Evolutionary conservation across 2,797 vertebrate genomes (phyloP).

Genomic region (Oreortyx pictus): DNA sequence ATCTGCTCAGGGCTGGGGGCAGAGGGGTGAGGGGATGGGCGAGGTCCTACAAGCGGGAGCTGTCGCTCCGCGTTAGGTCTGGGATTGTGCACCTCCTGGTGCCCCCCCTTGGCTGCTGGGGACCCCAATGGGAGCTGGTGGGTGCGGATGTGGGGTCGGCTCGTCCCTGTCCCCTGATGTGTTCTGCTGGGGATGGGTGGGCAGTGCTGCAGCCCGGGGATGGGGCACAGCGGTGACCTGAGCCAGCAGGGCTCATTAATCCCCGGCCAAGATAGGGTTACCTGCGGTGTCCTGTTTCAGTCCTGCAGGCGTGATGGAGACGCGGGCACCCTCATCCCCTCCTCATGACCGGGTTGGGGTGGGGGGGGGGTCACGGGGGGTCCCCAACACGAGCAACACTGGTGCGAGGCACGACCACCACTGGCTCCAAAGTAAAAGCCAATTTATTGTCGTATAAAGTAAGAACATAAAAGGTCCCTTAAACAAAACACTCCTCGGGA

Average conservation of each 20-base stretch:
- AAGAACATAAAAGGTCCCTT: constrained; percentile 33
- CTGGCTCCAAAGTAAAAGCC: constrained; percentile 39
- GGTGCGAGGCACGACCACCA: background rate
- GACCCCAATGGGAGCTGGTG: no score
- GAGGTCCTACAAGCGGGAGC: background rate
- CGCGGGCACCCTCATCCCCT: background rate
- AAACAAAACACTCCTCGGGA: background rate
- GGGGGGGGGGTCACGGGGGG: background rate
- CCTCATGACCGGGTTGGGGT: background rate
- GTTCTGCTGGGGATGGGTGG: no score
- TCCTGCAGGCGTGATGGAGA: no score
- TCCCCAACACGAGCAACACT: background rate
- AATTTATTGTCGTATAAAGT: constrained; percentile 66
- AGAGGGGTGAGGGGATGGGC: constrained; percentile 15
- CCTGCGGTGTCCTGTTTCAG: constrained; percentile 35
- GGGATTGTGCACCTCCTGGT: background rate
- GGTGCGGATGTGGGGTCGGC: no score
- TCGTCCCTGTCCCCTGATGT: no score
- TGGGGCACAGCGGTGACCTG: no score
- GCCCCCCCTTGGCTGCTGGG: background rate
- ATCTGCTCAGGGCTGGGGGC: constrained; percentile 47
- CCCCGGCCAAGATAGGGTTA: constrained; percentile 45
- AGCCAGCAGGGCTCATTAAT: background rate
- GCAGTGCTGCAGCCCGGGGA: no score
- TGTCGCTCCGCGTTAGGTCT: background rate